These are phyloP conservation scores for Agonum fuliginosum DNA, from an alignment of 2,888 invertebrate species.

Conservation along the genomic window DNA sequence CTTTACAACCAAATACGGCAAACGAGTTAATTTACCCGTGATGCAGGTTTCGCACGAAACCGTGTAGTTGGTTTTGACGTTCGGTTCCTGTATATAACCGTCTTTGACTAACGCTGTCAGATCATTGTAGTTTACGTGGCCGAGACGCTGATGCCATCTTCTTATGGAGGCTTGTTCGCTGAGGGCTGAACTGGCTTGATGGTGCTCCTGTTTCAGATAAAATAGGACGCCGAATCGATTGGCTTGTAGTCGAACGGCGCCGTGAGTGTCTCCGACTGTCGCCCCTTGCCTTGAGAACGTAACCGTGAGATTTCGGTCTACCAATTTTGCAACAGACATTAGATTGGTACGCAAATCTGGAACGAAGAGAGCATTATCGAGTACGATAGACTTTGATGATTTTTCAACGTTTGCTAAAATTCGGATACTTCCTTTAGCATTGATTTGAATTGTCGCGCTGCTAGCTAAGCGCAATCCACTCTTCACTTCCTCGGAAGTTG, in stretches of 20 bases:
- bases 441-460: not conserved
- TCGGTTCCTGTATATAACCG: not conserved
- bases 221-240: not conserved
- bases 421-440: not conserved
- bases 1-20: conserved; percentile 61
- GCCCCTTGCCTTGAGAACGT: not conserved
- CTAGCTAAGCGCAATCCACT: not conserved
- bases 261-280: not conserved
- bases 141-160: not conserved
- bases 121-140: not conserved
- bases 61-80: not conserved
- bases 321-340: not conserved
- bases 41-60: not conserved
- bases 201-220: not conserved
- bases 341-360: not conserved
- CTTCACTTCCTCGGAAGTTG: not conserved
- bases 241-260: too few relatives aligned
- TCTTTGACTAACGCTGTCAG: not conserved
- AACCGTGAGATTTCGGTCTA: not conserved
- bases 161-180: not conserved
- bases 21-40: not conserved
- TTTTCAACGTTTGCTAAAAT: not conserved
- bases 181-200: not conserved
- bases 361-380: not conserved
- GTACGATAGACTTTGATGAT: not conserved